Conservation (phyloP, 1,140 invertebrate genomes). For the Melanaphis sacchari region DNA sequence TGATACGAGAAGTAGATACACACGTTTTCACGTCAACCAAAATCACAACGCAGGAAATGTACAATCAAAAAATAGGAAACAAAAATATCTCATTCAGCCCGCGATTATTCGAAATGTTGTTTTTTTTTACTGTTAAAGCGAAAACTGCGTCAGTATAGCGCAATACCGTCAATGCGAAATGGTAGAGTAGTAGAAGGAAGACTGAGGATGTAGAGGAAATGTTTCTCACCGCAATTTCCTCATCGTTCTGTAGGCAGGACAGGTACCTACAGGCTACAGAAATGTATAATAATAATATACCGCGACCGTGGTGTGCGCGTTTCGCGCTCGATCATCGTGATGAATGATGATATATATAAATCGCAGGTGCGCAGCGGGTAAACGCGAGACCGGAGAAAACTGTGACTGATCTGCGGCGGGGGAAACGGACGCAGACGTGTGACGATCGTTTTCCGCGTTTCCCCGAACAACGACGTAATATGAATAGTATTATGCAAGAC, state of each 20-base stretch:
- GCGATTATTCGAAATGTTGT: neutral
- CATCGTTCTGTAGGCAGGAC: neutral
- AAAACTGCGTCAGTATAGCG: neutral
- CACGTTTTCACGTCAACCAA: too few species aligned
- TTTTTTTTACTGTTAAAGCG: neutral
- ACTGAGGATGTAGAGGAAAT: neutral
- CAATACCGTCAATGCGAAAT: neutral
- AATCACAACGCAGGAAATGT: neutral
- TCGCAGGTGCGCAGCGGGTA: neutral
- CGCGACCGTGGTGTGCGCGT: neutral
- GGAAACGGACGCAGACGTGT: neutral
- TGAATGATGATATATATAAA: neutral
- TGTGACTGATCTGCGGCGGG: neutral
- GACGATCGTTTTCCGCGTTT: conserved; percentile 44
- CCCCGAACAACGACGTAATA: neutral
- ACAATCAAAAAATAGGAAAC: neutral
- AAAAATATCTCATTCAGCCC: neutral
- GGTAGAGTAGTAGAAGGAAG: neutral
- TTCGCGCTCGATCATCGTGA: neutral
- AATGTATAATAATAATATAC: neutral
- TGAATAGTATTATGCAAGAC: neutral
- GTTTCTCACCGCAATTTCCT: neutral
- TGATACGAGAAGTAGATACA: too few species aligned
- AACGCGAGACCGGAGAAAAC: conserved; percentile 20
- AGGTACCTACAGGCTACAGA: neutral